These are phyloP conservation scores for Tretioscincus oriximinensis DNA, from an alignment of 2,113 vertebrate species.

Conservation along the genomic window DNA sequence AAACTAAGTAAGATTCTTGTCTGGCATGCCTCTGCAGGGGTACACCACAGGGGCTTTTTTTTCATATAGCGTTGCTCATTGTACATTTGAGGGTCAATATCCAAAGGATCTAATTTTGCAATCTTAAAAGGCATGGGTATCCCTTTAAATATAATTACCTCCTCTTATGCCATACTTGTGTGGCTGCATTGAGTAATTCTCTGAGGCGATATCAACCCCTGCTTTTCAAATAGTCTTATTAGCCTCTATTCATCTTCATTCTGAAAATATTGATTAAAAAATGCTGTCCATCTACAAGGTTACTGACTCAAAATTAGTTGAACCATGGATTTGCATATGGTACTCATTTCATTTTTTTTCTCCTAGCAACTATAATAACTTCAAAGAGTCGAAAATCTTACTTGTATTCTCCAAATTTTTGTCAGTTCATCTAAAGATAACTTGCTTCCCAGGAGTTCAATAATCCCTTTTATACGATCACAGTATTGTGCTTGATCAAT, in stretches of 20 bases:
- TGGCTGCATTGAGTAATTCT: neutral
- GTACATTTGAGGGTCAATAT: too few relatives aligned
- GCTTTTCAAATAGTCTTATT: neutral
- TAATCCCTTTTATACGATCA: slow-evolving; percentile 98
- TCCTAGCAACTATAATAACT: neutral
- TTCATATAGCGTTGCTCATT: too few relatives aligned
- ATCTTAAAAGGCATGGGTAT: neutral
- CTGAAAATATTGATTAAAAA: neutral
- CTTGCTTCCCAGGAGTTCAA: slow-evolving; percentile 97
- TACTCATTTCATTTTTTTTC: neutral
- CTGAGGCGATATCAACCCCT: neutral
- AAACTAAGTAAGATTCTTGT: too few relatives aligned
- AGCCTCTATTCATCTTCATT: neutral
- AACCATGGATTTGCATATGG: neutral
- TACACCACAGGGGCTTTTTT: too few relatives aligned
- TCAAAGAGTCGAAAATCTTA: slow-evolving; percentile 58
- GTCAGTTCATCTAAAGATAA: slow-evolving; percentile 95
- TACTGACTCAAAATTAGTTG: neutral
- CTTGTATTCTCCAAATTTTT: slow-evolving; percentile 99
- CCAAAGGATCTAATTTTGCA: too few relatives aligned
- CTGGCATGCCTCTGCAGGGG: too few relatives aligned
- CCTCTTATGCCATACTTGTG: neutral
- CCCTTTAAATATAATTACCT: too few relatives aligned
- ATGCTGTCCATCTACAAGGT: neutral
- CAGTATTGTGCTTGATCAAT: slow-evolving; percentile 99